Evolutionary conservation across 2,113 vertebrate species (phyloP).

Genomic region (Pipa parva): DNA sequence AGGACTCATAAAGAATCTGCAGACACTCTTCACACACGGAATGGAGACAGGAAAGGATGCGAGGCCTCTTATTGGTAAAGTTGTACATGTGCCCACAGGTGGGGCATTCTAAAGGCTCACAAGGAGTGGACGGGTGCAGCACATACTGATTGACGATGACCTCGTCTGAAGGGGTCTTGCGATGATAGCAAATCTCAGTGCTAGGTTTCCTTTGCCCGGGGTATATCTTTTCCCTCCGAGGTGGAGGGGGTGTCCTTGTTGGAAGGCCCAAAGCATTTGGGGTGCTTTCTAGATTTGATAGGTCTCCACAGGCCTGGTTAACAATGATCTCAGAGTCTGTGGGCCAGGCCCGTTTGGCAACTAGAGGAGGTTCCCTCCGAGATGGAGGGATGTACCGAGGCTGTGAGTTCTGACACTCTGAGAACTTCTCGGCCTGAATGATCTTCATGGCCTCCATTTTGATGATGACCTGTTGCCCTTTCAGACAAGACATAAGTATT

Average conservation of each 20-base stretch:
- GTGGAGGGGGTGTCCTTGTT: conserved; percentile 63
- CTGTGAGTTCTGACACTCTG: conserved; percentile 62
- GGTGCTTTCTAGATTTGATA: conserved; percentile 55
- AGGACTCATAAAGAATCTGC: conserved; percentile 98
- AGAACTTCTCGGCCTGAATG: conserved; percentile 94
- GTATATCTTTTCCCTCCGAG: conserved; percentile 73
- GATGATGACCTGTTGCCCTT: conserved; percentile 91
- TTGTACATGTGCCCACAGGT: conserved; percentile 97
- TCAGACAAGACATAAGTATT: conserved; percentile 93
- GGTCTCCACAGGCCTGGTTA: conserved; percentile 86
- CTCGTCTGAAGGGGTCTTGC: conserved; percentile 78
- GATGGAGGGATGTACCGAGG: conserved; percentile 64
- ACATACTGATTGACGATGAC: conserved; percentile 97
- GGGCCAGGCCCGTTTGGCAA: conserved; percentile 77
- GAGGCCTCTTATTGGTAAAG: conserved; percentile 86
- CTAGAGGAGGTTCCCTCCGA: conserved; percentile 74
- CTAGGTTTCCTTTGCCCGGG: conserved; percentile 84
- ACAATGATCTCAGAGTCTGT: conserved; percentile 92
- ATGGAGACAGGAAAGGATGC: conserved; percentile 95
- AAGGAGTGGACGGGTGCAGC: conserved; percentile 74
- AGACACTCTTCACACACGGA: conserved; percentile 97
- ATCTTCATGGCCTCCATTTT: conserved; percentile 98
- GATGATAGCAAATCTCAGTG: conserved; percentile 88
- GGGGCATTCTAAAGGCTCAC: conserved; percentile 92
- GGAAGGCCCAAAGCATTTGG: conserved; percentile 59